Evolutionary conservation across 2,888 invertebrate species (phyloP), one percentile per base, ranked within the genome.

Genomic region (Drosophila koepferae): DNA sequence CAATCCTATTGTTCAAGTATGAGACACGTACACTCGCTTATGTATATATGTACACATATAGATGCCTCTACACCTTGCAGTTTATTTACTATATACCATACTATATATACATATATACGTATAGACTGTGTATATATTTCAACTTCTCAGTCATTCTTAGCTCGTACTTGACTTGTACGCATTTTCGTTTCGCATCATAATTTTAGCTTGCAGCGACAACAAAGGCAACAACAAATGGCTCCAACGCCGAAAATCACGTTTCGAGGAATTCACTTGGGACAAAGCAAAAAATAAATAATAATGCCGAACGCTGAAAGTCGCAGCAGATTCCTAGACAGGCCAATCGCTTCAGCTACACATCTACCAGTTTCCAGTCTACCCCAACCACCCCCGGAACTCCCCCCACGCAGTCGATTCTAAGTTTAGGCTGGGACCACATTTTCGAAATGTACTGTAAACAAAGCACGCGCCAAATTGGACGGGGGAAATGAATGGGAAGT

Each of bases 131-230:
- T 16, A 20, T 36, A 14, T 53, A 18, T 20, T 41, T 63, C 58
- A 74, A 68, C 73, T 78, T 74, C 63, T 82, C 89, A 81, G 71
- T 74, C 73, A 81, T 79, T 85, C 85, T 65, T 46, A 58, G 54
- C 80, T 87, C 81, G 79, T 82, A 72, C 74, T 87, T 70, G 72
- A 54, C 73, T 81, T 72, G 65, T 73, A 67, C 73, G 64, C 74
- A 72, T 81, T 90, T 81, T 85, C 81, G 91, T 90, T 88, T 89
- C 88, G 90, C 89, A 74, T 88, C 88, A 88, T 88, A 90, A 90
- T 82, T 87, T 87, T 90, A 75, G 65, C 75, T 68, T 72, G 73
- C 66, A 60, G 81, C 65, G 55, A 55, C 65, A 63, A 63, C 55
- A 64, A 56, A 62, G 67, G 41, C 63, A 55, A 68, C 44, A 59